Percentiles rank a stretch among this genome's conserved stretches.
Conservation (phyloP, 2,113 vertebrate species). For the Indicator indicator region DNA sequence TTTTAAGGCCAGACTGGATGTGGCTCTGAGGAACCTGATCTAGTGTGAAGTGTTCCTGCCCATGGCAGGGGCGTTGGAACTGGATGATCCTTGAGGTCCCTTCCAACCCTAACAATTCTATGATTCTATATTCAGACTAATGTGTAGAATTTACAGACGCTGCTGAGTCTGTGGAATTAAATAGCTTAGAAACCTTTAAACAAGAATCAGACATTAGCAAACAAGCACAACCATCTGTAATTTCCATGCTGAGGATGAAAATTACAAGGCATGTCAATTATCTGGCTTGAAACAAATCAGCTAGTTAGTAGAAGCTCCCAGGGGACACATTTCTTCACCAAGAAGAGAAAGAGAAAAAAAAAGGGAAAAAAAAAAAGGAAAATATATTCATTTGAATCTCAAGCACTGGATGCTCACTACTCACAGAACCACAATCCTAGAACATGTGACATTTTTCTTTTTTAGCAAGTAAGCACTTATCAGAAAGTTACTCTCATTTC, state of each 20-base stretch:
- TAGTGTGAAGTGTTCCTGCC: too few relatives aligned
- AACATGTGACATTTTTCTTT: background rate
- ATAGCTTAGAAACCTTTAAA: background rate
- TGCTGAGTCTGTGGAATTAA: background rate
- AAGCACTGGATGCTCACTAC: background rate
- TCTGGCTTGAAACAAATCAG: background rate
- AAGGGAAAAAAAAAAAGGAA: background rate
- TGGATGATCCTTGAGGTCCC: too few relatives aligned
- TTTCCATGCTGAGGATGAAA: background rate
- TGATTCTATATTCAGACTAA: background rate
- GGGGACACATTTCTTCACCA: background rate
- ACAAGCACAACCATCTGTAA: background rate
- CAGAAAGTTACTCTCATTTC: background rate
- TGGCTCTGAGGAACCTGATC: too few relatives aligned
- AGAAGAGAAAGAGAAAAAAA: background rate
- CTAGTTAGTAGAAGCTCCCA: background rate
- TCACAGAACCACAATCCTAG: background rate
- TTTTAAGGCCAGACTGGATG: too few relatives aligned
- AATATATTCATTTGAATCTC: background rate
- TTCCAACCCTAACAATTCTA: too few relatives aligned
- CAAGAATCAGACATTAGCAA: background rate
- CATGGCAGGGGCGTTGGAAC: too few relatives aligned
- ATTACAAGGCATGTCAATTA: background rate
- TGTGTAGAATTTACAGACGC: background rate
- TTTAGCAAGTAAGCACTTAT: background rate